Conservation (phyloP, 2,797 vertebrate genomes). For the Hephaestus fuliginosus region DNA sequence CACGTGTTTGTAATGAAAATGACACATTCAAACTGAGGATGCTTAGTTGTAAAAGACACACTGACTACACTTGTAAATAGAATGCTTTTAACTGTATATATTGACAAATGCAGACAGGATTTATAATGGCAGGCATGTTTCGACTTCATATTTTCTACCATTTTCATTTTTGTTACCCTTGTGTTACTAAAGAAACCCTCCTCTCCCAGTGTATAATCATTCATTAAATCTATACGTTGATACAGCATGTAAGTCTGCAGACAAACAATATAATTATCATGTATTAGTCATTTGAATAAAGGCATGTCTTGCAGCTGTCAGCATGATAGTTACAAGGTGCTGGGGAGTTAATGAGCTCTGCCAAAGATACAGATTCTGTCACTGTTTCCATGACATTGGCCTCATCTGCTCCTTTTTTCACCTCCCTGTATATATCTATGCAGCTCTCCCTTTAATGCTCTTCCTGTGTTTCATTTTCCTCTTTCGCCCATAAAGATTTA, state of each 20-base stretch:
- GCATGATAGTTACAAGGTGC: neutral
- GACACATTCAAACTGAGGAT: too few relatives aligned
- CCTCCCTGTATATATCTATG: neutral
- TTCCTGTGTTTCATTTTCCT: neutral
- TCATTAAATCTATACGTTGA: too few relatives aligned
- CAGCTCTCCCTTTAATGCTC: neutral
- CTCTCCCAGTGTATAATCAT: too few relatives aligned
- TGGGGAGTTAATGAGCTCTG: constrained; percentile 6
- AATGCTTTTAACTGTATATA: too few relatives aligned
- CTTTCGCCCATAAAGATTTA: neutral
- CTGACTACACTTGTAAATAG: too few relatives aligned
- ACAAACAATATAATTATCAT: neutral
- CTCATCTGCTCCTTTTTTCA: neutral
- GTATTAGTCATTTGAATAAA: neutral
- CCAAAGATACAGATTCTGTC: neutral
- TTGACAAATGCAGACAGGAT: too few relatives aligned
- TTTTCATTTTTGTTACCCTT: too few relatives aligned
- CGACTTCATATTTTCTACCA: too few relatives aligned
- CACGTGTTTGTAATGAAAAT: too few relatives aligned
- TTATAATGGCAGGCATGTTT: too few relatives aligned
- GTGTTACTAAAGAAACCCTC: too few relatives aligned
- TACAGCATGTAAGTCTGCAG: neutral
- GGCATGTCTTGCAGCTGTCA: neutral
- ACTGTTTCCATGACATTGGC: constrained; percentile 39
- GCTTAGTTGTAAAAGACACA: too few relatives aligned